Conservation (phyloP, 64 coral and sea anemone genomes). For the Montipora sp. region DNA sequence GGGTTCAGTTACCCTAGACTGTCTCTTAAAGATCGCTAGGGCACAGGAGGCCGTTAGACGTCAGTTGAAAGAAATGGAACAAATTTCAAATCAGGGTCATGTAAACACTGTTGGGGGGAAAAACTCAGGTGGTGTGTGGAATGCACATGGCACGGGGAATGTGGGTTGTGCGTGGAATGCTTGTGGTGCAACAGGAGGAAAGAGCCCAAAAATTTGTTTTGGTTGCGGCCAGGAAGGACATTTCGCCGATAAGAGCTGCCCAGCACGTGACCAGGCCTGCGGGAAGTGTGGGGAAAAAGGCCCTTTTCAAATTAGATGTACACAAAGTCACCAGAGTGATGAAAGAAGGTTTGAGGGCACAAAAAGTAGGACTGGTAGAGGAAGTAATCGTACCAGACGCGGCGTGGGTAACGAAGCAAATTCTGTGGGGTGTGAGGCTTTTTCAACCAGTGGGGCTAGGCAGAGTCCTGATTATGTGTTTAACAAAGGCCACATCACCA, state of each 20-base stretch:
- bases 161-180: not conserved
- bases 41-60: constrained; percentile 5
- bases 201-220: not conserved
- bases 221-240: not conserved
- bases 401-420: not conserved
- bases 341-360: not conserved
- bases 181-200: not conserved
- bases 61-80: not conserved
- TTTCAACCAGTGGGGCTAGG: not conserved
- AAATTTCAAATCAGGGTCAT: not conserved
- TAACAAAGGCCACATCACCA: not conserved
- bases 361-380: not conserved
- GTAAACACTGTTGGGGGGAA: not conserved
- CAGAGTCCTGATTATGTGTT: not conserved
- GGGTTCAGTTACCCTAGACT: not conserved
- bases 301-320: not conserved
- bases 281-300: not conserved
- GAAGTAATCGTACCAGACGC: not conserved
- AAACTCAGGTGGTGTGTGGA: not conserved
- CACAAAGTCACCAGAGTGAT: not conserved
- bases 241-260: not conserved
- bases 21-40: not conserved
- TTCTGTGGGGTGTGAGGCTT: not conserved
- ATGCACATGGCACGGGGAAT: not conserved
- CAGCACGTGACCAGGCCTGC: not conserved